Conservation (phyloP, 2,113 vertebrate species). For the Eulacestoma nigropectus region DNA sequence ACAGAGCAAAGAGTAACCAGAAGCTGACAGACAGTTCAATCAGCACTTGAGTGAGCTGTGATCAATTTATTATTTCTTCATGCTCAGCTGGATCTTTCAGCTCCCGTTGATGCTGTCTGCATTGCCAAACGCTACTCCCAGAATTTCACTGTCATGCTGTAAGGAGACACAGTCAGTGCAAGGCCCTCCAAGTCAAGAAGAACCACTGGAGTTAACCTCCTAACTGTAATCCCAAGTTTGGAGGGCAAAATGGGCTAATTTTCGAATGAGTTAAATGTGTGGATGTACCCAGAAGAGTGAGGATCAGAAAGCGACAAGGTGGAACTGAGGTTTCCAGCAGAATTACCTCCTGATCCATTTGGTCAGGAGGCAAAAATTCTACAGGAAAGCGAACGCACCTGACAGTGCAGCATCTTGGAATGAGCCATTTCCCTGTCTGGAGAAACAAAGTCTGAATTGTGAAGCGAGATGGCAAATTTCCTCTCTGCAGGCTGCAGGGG, state of each 20-base stretch:
- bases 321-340: not conserved
- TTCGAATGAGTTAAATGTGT: rapidly evolving
- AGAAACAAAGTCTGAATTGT: not conserved
- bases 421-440: not conserved
- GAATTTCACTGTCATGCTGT: not conserved
- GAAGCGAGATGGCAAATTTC: not conserved
- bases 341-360: not conserved
- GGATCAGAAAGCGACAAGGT: rapidly evolving
- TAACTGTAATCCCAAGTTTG: not conserved
- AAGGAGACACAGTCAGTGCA: not conserved
- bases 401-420: not conserved
- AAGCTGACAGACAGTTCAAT: not conserved
- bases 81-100: not conserved
- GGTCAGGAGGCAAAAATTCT: not conserved
- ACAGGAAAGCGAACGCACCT: not conserved
- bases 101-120: not conserved
- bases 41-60: not conserved
- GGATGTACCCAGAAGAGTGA: not conserved
- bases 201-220: not conserved
- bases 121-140: not conserved
- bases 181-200: not conserved
- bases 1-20: not conserved
- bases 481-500: not conserved
- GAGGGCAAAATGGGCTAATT: not conserved
- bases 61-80: not conserved